Percentiles rank a stretch among this genome's conserved stretches.
These are phyloP conservation scores for Artibeus jamaicensis DNA, from an alignment of 2,797 vertebrate genomes.

Conservation along the genomic window DNA sequence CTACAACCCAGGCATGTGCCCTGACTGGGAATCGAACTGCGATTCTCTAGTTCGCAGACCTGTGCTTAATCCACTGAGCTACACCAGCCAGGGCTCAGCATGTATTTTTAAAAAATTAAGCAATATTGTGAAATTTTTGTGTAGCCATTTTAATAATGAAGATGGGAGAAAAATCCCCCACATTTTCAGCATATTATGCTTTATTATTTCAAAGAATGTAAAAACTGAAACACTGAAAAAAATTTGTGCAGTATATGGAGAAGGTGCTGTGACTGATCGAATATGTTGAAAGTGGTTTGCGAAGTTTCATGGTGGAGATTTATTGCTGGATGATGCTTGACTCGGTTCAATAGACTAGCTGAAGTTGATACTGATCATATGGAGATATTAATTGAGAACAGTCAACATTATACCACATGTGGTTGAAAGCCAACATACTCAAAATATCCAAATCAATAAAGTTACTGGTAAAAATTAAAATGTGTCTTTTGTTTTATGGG, in stretches of 20 bases:
- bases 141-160: not conserved
- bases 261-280: not conserved
- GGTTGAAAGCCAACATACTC: not conserved
- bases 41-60: no score
- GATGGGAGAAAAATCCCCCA: not conserved
- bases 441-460: not conserved
- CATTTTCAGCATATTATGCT: not conserved
- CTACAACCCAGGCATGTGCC: no score
- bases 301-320: not conserved
- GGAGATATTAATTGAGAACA: not conserved
- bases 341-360: not conserved
- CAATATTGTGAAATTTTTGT: not conserved
- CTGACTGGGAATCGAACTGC: no score
- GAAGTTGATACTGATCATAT: not conserved
- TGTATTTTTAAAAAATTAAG: not conserved
- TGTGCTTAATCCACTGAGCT: no score
- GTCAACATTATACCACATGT: not conserved
- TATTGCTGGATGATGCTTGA: not conserved
- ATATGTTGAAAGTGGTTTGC: not conserved
- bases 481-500: not conserved
- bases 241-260: not conserved
- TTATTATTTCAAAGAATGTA: not conserved
- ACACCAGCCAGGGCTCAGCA: no score
- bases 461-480: not conserved
- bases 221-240: not conserved